These are phyloP conservation scores for Hesperophylax magnus DNA, from an alignment of 1,140 invertebrate genomes.

Conservation along the genomic window DNA sequence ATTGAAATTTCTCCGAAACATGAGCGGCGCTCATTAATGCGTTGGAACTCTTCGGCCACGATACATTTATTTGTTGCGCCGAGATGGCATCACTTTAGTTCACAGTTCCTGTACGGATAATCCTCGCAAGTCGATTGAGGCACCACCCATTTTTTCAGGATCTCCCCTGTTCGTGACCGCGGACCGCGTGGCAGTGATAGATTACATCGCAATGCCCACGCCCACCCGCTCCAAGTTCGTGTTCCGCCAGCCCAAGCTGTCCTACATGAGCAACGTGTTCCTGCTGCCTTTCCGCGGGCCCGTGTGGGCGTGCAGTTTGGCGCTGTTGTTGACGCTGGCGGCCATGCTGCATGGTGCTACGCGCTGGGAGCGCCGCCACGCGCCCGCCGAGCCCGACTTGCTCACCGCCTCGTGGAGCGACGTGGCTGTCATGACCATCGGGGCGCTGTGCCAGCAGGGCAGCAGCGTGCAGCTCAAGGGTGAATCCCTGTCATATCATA, in stretches of 20 bases:
- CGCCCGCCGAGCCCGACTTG: constrained; percentile 32
- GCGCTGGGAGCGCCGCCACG: background rate
- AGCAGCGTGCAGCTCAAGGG: constrained; percentile 66
- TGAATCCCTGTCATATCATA: constrained; percentile 9
- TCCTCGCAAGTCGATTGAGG: too few species aligned
- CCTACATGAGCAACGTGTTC: constrained; percentile 77
- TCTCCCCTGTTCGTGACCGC: constrained; percentile 74
- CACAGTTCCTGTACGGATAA: too few species aligned
- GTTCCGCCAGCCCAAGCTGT: constrained; percentile 77
- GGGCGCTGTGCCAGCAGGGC: constrained; percentile 70
- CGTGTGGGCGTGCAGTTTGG: constrained; percentile 73
- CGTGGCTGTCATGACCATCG: constrained; percentile 65
- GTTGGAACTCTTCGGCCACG: too few species aligned
- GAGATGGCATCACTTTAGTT: too few species aligned
- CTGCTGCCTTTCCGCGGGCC: constrained; percentile 72
- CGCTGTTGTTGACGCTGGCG: constrained; percentile 67
- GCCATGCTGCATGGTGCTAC: constrained; percentile 64
- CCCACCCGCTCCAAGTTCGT: constrained; percentile 75
- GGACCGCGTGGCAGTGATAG: constrained; percentile 73
- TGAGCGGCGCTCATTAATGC: too few species aligned
- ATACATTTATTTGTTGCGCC: too few species aligned
- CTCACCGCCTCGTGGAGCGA: constrained; percentile 62
- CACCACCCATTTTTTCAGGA: too few species aligned
- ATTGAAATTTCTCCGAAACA: too few species aligned
- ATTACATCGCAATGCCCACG: constrained; percentile 75